These are phyloP conservation scores for Chrysodeixis includens DNA, from an alignment of 2,888 invertebrate genomes.

Conservation along the genomic window DNA sequence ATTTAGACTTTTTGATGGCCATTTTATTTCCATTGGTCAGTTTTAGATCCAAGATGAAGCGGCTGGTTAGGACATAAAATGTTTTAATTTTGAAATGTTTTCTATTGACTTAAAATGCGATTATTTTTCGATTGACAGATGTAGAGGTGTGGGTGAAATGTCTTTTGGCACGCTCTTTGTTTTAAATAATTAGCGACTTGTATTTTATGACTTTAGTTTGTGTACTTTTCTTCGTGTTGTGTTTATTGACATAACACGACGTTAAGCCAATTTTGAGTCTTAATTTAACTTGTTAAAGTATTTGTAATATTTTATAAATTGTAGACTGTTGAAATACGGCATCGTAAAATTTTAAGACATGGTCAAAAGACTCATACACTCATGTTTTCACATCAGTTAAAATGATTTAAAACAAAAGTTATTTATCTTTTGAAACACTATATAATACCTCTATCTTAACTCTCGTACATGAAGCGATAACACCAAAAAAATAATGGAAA, in stretches of 20 bases:
- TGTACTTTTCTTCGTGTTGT: constrained; percentile 20
- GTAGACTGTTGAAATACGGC: too few species aligned
- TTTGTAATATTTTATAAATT: background rate
- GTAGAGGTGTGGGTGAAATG: constrained; percentile 42
- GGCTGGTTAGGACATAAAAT: constrained; percentile 1
- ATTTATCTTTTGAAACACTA: too few species aligned
- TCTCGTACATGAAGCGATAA: too few species aligned
- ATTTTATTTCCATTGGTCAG: constrained; percentile 13
- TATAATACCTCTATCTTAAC: background rate
- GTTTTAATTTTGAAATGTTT: constrained; percentile 11
- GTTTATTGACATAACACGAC: background rate
- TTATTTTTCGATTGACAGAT: constrained; percentile 39
- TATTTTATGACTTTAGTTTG: constrained; percentile 22
- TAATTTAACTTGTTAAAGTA: background rate
- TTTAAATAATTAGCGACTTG: constrained; percentile 41
- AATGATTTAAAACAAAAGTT: background rate
- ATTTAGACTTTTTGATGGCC: constrained; percentile 19
- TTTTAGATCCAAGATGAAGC: constrained; percentile 18
- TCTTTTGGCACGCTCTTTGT: constrained; percentile 45
- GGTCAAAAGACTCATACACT: too few species aligned
- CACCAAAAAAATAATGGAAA: too few species aligned
- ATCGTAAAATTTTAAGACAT: too few species aligned
- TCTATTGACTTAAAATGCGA: constrained; percentile 32
- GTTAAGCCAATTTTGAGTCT: background rate
- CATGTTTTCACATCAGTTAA: too few species aligned